Evolutionary conservation across 1,140 invertebrate genomes (phyloP).

Genomic region (Neodiprion lecontei): DNA sequence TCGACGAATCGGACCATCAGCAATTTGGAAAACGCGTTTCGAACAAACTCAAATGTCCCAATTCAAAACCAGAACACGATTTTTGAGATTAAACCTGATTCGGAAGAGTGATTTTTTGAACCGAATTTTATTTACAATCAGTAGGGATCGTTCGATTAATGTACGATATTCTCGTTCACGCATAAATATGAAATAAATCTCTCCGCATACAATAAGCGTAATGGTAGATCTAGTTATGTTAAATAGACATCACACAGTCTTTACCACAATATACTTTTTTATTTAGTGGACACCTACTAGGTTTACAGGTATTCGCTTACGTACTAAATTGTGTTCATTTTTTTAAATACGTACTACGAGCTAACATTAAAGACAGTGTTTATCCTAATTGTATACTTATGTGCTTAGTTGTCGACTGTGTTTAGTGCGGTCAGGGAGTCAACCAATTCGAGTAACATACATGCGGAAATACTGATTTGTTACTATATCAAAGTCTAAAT

Average conservation of each 20-base stretch:
- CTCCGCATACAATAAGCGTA: no score
- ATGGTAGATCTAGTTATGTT: no score
- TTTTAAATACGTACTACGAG: slow-evolving; percentile 60
- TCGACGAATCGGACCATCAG: no score
- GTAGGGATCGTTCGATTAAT: no score
- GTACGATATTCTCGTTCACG: no score
- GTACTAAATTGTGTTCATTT: slow-evolving; percentile 48
- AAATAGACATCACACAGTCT: neutral
- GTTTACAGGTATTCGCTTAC: slow-evolving; percentile 62
- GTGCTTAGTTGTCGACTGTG: slow-evolving; percentile 53
- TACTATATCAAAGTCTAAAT: neutral
- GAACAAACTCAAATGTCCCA: no score
- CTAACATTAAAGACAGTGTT: slow-evolving; percentile 60
- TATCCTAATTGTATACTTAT: slow-evolving; percentile 61
- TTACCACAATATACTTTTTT: slow-evolving; percentile 63
- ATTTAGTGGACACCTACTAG: slow-evolving; percentile 61
- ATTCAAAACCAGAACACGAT: no score
- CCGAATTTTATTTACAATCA: no score
- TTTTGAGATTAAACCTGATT: no score
- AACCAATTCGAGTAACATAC: slow-evolving; percentile 5
- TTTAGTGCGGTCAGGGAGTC: slow-evolving; percentile 14
- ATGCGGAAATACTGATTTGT: neutral
- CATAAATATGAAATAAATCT: no score
- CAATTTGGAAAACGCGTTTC: no score
- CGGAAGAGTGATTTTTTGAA: no score